phyloP scores from a whole-genome alignment of 1,140 invertebrate species.

The Gryllus bimaculatus region DNA sequence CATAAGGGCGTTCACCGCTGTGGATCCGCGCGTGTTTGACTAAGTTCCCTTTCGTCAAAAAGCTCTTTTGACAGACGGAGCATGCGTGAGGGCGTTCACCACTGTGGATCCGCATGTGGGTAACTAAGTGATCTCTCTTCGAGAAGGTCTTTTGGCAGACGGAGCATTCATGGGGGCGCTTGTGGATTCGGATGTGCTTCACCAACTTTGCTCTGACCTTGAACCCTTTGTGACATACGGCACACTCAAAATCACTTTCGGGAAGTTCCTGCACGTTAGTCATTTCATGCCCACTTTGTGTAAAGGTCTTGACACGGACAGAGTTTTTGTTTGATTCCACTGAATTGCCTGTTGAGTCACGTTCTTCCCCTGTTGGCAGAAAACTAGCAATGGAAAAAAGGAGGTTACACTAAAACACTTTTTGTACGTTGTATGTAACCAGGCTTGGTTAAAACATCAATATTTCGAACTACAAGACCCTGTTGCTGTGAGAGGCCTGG shows the following conservation, averaged over 20 bases:
- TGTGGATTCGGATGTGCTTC: neutral
- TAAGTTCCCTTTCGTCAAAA: neutral
- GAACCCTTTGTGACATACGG: neutral
- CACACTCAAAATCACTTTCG: neutral
- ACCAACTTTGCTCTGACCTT: neutral
- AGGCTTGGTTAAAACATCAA: too few relatives aligned
- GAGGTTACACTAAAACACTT: too few relatives aligned
- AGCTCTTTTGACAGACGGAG: slow-evolving; percentile 1
- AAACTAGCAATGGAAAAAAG: too few relatives aligned
- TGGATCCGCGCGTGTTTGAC: neutral
- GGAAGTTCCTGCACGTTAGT: too few relatives aligned
- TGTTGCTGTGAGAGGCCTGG: too few relatives aligned
- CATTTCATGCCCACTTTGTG: too few relatives aligned
- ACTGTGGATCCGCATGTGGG: neutral
- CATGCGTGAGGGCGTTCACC: neutral
- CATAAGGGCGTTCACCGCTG: slow-evolving; percentile 1
- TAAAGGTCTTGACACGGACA: too few relatives aligned
- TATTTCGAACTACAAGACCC: too few relatives aligned
- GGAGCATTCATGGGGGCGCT: neutral
- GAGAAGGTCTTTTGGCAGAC: neutral
- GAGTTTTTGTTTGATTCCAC: too few relatives aligned
- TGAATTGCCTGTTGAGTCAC: too few relatives aligned
- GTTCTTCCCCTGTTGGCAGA: too few relatives aligned
- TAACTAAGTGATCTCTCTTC: neutral
- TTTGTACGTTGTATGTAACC: too few relatives aligned